A percentile compares a stretch with the other conserved stretches of the same genome.
Evolutionary conservation across 2,113 vertebrate genomes (phyloP).

Genomic region (Thryonomys swinderianus): DNA sequence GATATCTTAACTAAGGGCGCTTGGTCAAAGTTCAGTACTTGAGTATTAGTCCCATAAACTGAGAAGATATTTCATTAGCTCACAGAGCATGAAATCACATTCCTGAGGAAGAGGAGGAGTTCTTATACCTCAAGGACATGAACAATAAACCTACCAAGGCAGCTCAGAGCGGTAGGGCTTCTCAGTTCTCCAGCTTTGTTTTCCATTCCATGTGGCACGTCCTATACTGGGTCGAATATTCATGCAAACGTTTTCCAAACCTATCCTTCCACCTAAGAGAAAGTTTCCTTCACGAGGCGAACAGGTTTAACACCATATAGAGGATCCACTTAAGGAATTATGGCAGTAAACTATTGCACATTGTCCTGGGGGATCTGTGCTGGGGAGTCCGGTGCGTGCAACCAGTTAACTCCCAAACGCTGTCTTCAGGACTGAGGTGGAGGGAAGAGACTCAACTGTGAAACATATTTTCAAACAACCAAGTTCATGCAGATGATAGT

Average conservation of each 20-base stretch:
- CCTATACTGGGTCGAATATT: neutral
- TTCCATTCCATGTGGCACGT: neutral
- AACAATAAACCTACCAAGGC: constrained; percentile 8
- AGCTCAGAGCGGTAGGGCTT: neutral
- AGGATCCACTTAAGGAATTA: constrained; percentile 40
- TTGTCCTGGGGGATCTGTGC: neutral
- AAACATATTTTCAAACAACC: constrained; percentile 59
- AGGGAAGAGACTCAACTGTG: constrained; percentile 42
- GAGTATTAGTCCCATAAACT: constrained; percentile 25
- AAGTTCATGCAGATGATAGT: constrained; percentile 40
- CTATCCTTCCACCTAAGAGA: constrained; percentile 12
- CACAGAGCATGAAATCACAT: neutral
- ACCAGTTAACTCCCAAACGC: constrained; percentile 33
- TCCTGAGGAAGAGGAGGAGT: neutral
- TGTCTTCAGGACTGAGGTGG: constrained; percentile 27
- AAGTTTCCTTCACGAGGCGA: constrained; percentile 42
- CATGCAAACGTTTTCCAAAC: constrained; percentile 49
- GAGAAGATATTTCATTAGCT: neutral
- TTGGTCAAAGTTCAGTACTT: constrained; percentile 6
- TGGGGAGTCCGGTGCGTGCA: constrained; percentile 1
- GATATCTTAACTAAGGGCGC: neutral
- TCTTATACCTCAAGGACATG: neutral
- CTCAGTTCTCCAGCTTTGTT: neutral
- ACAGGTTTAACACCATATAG: constrained; percentile 21
- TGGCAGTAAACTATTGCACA: constrained; percentile 58